phyloP scores from a whole-genome alignment of 2,113 vertebrate species.

The Neoarius graeffei region DNA sequence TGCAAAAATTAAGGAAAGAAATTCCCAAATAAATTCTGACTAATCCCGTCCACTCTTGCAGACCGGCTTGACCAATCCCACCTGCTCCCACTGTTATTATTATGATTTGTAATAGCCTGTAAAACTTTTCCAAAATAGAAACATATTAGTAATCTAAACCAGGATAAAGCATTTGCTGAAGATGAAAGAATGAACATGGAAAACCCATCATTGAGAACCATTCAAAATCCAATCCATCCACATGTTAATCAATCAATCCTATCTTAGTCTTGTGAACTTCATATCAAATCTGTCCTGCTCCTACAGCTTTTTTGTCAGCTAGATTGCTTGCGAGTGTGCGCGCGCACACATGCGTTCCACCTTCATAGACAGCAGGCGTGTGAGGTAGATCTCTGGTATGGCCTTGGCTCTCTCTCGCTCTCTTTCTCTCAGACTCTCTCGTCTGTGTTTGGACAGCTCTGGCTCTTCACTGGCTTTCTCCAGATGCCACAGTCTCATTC shows the following conservation, averaged over 20 bases:
- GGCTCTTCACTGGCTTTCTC: conserved; percentile 96
- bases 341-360: conserved; percentile 45
- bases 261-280: too few relatives aligned
- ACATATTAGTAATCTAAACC: neutral
- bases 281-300: too few relatives aligned
- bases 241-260: neutral
- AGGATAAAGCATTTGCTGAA: neutral
- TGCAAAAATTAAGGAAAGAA: neutral
- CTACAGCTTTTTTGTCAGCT: too few relatives aligned
- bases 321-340: neutral
- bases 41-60: neutral
- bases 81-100: neutral
- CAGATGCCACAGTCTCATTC: conserved; percentile 92
- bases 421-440: conserved; percentile 89
- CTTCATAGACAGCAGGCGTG: conserved; percentile 98
- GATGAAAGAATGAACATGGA: neutral
- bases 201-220: neutral
- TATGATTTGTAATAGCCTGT: neutral
- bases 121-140: neutral
- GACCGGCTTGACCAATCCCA: neutral
- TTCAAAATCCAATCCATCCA: neutral
- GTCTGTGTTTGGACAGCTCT: conserved; percentile 89
- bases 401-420: conserved; percentile 88
- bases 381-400: conserved; percentile 97
- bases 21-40: neutral